Base-by-base conservation (phyloP, 2,797 vertebrate species). In the Rallus crepitans region DNA sequence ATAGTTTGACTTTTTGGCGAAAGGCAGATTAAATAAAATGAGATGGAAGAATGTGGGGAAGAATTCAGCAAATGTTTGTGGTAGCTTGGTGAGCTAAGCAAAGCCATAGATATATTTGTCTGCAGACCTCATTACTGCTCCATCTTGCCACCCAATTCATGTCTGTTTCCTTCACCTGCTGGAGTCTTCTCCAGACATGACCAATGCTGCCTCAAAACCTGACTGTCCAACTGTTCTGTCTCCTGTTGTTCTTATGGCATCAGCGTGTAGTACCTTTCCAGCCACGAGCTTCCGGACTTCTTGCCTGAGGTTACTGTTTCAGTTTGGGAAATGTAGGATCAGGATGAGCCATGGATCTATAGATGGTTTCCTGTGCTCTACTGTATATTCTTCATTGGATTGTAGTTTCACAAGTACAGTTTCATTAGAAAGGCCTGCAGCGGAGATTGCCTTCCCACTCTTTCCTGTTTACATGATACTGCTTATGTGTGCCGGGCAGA, bases 401-500 rank as follows among this genome's bases (percentile, higher is more conserved):
- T 84, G 42, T 65, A 69, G 33, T 64, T 93, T 77, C 70, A 66
- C 48, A 75, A 88, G n/a, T 37, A 15, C 4, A 40, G 76, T 65
- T 94, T 72, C 82, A 73, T 79, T 79, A 87, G 86, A 31, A 88
- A 87, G 73, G 71, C 52, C 88, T 78, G 35, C 27, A 37, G 59
- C 3, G 1, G 88, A 88, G 61, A 86, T 88, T 81, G 65, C 25
- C 66, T 93, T 91, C 88, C 92, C 72, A 84, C 66, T 94, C 82
- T 76, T 91, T 93, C 91, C 95, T 92, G 48, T 89, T 94, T 90
- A 82, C 40, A 71, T 33, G 64, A 45, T 82, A 20, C 12, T 64
- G 42, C 52, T 79, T 79, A 17, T 48, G 30, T 0, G 0, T 76
- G 70, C 39, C 1, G 18, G 77, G 33, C 68, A 91, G 66, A 91